Conservation (phyloP, 2,888 invertebrate species). For the Drosophila pegasa region DNA sequence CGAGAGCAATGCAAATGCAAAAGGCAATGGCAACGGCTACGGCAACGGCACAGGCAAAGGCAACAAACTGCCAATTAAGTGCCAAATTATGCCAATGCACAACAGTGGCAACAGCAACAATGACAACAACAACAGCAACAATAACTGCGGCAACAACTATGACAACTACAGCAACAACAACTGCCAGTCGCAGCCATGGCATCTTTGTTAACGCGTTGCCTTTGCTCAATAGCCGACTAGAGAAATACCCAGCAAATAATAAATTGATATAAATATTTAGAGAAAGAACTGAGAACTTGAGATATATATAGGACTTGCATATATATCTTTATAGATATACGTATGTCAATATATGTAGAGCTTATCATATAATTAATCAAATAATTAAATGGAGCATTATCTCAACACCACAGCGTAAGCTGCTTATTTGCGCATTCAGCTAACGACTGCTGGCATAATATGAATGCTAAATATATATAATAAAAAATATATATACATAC, state of each 20-base stretch:
- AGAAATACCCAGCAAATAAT: conserved; percentile 21
- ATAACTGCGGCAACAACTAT: conserved; percentile 2
- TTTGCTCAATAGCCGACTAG: conserved; percentile 13
- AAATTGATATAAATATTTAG: not conserved
- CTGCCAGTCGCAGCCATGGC: conserved; percentile 18
- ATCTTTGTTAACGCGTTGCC: not conserved
- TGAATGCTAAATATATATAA: not conserved
- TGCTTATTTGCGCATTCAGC: not conserved
- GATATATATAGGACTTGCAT: not conserved
- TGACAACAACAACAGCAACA: conserved; percentile 15
- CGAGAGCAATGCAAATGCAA: conserved; percentile 12
- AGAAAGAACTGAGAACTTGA: not conserved
- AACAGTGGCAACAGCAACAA: conserved; percentile 14
- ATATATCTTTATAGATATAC: too few species aligned
- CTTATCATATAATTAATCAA: too few species aligned
- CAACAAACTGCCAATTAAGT: conserved; percentile 74
- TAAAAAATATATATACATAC: not conserved
- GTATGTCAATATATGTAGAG: too few species aligned
- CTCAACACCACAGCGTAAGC: too few species aligned
- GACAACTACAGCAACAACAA: conserved; percentile 18
- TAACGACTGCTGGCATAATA: not conserved
- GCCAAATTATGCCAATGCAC: conserved; percentile 70
- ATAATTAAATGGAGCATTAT: not conserved
- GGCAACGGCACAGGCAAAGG: conserved; percentile 36
- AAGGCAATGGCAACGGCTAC: conserved; percentile 28